A percentile compares a stretch with the other conserved stretches of the same genome.
These are phyloP conservation scores for Luehdorfia chinensis DNA, from an alignment of 1,140 invertebrate species.

Conservation along the genomic window DNA sequence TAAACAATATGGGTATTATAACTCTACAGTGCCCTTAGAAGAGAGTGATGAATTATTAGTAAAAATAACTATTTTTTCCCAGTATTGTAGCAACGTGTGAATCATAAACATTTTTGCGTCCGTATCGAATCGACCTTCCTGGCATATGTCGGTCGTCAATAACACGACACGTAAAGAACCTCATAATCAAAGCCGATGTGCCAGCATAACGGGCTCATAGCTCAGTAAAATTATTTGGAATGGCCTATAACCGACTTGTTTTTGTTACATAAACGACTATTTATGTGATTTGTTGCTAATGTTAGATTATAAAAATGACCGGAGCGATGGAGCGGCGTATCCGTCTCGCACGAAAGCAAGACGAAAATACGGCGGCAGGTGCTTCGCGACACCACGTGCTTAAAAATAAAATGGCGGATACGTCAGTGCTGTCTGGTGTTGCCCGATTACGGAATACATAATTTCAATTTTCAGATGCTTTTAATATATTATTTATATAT, in stretches of 20 bases:
- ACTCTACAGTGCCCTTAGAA: too few species aligned
- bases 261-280: conserved; percentile 63
- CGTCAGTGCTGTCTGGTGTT: conserved; percentile 36
- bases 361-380: conserved; percentile 55
- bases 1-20: too few species aligned
- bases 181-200: conserved; percentile 61
- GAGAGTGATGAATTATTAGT: conserved; percentile 2
- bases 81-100: conserved; percentile 38
- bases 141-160: conserved; percentile 52
- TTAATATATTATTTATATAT: conserved; percentile 14
- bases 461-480: conserved; percentile 28
- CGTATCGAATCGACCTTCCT: conserved; percentile 32
- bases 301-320: conserved; percentile 60
- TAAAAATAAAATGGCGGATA: conserved; percentile 49
- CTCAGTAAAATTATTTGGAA: conserved; percentile 66
- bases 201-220: conserved; percentile 52
- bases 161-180: conserved; percentile 48
- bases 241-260: conserved; percentile 70
- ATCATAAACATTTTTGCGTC: conserved; percentile 49
- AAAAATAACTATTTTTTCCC: conserved; percentile 40
- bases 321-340: conserved; percentile 34
- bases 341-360: conserved; percentile 32
- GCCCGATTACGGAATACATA: conserved; percentile 27
- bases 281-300: conserved; percentile 66
- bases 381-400: conserved; percentile 38